Evolutionary conservation across 35 echinoderm and acorn worm species (phyloP).

Genomic region (Apostichopus japonicus): DNA sequence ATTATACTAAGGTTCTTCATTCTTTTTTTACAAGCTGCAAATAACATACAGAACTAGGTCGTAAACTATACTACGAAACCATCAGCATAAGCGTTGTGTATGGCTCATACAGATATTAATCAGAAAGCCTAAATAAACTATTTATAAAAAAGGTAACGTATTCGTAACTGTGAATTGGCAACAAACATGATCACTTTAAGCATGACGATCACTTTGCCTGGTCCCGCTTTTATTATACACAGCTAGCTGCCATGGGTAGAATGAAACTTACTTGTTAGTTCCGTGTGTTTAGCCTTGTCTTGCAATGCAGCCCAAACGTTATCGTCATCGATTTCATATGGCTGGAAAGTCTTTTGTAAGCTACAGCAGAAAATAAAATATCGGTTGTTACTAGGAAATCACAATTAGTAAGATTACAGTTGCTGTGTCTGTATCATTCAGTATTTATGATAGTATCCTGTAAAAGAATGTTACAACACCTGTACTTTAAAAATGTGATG

Average conservation of each 20-base stretch:
- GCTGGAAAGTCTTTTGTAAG: neutral
- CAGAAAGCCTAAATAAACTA: too few relatives aligned
- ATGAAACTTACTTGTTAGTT: neutral
- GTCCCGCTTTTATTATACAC: neutral
- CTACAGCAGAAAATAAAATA: neutral
- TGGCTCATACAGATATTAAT: too few relatives aligned
- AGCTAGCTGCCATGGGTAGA: neutral
- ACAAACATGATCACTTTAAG: neutral
- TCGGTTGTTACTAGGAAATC: neutral
- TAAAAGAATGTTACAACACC: too few relatives aligned
- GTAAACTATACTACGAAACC: too few relatives aligned
- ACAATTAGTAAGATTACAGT: neutral
- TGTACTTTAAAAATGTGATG: too few relatives aligned
- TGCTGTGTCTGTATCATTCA: neutral
- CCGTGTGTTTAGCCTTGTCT: neutral
- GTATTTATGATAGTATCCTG: neutral
- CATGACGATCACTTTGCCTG: too few relatives aligned
- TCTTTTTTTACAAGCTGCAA: too few relatives aligned
- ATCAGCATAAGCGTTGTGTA: too few relatives aligned
- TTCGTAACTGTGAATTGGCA: neutral
- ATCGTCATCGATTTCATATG: neutral
- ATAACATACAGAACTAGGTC: too few relatives aligned
- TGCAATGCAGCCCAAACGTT: too few relatives aligned
- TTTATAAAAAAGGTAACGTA: neutral
- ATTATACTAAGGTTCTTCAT: too few relatives aligned